A percentile compares a stretch with the other conserved stretches of the same genome.
Conservation (phyloP, 2,113 vertebrate genomes). For the Megaceryle torquata region DNA sequence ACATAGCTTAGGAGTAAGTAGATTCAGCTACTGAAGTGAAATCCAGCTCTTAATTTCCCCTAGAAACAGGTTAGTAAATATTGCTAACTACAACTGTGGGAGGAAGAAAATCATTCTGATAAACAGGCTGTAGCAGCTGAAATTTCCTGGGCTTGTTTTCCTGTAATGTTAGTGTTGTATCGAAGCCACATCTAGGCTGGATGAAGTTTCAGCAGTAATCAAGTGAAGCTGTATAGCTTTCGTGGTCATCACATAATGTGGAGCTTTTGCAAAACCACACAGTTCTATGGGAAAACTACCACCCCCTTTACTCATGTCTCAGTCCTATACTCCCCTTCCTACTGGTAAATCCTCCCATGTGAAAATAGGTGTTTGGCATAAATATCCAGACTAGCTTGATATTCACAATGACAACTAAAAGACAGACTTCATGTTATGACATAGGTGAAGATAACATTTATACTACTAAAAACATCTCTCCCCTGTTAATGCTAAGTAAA, state of each 20-base stretch:
- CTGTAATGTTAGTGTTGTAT: not conserved
- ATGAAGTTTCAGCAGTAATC: not conserved
- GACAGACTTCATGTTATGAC: not conserved
- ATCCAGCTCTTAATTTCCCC: not conserved
- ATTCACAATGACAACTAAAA: not conserved
- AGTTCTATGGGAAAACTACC: not conserved
- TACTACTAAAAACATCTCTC: not conserved
- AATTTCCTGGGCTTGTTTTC: slow-evolving; percentile 18
- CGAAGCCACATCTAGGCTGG: not conserved
- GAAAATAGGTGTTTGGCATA: not conserved
- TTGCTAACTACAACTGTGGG: not conserved
- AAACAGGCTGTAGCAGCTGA: slow-evolving; percentile 32
- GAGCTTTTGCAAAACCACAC: not conserved
- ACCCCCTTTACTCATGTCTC: not conserved
- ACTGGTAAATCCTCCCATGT: not conserved
- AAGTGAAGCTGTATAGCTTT: not conserved
- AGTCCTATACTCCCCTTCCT: not conserved
- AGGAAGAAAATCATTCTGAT: slow-evolving; percentile 20
- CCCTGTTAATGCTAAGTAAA: not conserved
- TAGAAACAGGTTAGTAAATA: slow-evolving; percentile 20
- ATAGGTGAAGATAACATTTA: not conserved
- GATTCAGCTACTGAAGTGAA: not conserved
- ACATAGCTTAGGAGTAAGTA: not conserved
- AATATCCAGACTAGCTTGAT: not conserved
- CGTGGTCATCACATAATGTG: not conserved